Percentiles rank a stretch among this genome's conserved stretches.
Evolutionary conservation across 2,888 invertebrate species (phyloP).

Genomic region (Halocaridina rubra): DNA sequence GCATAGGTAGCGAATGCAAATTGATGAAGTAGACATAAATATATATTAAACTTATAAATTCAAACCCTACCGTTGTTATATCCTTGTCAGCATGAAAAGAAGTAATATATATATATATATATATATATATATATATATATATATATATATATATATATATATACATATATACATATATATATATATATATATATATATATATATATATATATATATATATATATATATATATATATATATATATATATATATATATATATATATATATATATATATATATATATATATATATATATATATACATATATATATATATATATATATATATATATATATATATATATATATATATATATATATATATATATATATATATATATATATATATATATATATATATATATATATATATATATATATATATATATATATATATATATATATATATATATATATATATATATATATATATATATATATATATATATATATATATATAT

Average conservation of each 20-base stretch:
- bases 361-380: conserved; percentile 27
- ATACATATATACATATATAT: neutral
- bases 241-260: neutral
- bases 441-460: conserved; percentile 31
- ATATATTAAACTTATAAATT: no score
- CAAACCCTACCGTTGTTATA: no score
- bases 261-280: neutral
- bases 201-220: neutral
- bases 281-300: neutral
- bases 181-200: neutral
- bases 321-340: neutral
- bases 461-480: conserved; percentile 43
- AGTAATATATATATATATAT: neutral
- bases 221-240: neutral
- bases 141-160: neutral
- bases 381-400: conserved; percentile 36
- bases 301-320: conserved; percentile 9
- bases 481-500: conserved; percentile 36
- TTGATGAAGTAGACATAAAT: no score
- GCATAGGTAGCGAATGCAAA: no score
- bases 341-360: conserved; percentile 29
- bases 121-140: neutral
- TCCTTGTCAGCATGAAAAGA: no score
- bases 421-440: conserved; percentile 36
- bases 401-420: conserved; percentile 37